phyloP scores from a whole-genome alignment of 2,888 invertebrate genomes.

The Agrypnus murinus region DNA sequence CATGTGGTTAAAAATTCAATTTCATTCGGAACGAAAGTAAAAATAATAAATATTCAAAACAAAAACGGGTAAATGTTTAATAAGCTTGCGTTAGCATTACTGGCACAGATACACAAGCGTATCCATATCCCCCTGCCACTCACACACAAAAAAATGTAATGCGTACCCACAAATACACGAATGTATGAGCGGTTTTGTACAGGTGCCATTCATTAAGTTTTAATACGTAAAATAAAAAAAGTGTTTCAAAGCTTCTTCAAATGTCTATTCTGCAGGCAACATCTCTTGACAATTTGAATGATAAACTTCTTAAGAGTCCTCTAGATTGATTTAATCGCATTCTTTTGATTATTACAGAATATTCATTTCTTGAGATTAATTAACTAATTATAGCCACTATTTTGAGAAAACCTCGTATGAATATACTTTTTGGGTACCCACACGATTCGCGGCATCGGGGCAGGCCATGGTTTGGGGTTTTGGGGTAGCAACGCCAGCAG shows the following conservation, averaged over 20 bases:
- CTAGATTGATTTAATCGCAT: too few relatives aligned
- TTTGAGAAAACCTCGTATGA: slow-evolving; percentile 29
- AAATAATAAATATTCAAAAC: slow-evolving; percentile 63
- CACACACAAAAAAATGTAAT: slow-evolving; percentile 51
- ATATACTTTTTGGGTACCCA: slow-evolving; percentile 34
- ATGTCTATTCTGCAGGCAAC: too few relatives aligned
- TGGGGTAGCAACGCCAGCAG: slow-evolving; percentile 55
- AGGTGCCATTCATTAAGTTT: slow-evolving; percentile 1
- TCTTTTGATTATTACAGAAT: too few relatives aligned
- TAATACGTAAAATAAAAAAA: too few relatives aligned
- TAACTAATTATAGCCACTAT: too few relatives aligned
- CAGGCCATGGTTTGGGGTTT: slow-evolving; percentile 63
- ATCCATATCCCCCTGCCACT: slow-evolving; percentile 52
- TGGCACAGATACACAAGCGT: slow-evolving; percentile 53
- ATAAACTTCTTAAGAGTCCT: too few relatives aligned
- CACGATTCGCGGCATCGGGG: slow-evolving; percentile 54
- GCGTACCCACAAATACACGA: slow-evolving; percentile 46
- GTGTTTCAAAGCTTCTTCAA: too few relatives aligned
- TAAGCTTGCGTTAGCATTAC: slow-evolving; percentile 55
- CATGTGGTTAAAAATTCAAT: slow-evolving; percentile 63
- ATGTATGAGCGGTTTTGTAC: slow-evolving; percentile 23
- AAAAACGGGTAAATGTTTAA: slow-evolving; percentile 58
- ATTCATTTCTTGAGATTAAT: too few relatives aligned
- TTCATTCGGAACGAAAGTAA: slow-evolving; percentile 63
- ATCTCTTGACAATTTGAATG: too few relatives aligned